Conservation (phyloP, 2,888 invertebrate genomes). For the Orthosia incerta region DNA sequence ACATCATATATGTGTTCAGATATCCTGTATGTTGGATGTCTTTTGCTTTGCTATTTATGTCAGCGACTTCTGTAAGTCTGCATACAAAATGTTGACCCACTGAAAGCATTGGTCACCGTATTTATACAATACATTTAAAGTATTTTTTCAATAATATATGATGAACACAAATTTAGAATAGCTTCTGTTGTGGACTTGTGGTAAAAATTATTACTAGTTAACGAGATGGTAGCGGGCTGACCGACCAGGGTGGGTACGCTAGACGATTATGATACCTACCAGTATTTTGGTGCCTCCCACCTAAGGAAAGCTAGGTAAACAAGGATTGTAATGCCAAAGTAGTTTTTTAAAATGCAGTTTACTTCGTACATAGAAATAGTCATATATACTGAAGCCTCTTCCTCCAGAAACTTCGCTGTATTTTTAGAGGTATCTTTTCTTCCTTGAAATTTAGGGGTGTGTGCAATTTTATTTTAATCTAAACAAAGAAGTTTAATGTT, state of each 20-base stretch:
- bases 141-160: neutral
- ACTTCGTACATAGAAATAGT: slow-evolving; percentile 6
- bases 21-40: too few species aligned
- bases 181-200: neutral
- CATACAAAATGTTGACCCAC: neutral
- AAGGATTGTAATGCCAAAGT: slow-evolving; percentile 4
- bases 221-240: too few species aligned
- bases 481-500: neutral
- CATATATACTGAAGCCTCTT: neutral
- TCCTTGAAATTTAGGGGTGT: neutral
- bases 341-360: slow-evolving; percentile 11
- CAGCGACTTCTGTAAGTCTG: neutral
- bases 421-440: neutral
- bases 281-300: neutral
- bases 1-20: neutral
- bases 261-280: neutral
- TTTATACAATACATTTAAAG: too few species aligned
- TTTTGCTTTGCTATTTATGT: neutral
- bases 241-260: neutral
- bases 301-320: neutral
- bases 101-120: too few species aligned
- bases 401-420: neutral
- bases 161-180: neutral
- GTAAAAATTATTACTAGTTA: neutral
- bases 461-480: slow-evolving; percentile 16